phyloP scores from a whole-genome alignment of 2,797 vertebrate genomes.

The Eidolon dupreanum region DNA sequence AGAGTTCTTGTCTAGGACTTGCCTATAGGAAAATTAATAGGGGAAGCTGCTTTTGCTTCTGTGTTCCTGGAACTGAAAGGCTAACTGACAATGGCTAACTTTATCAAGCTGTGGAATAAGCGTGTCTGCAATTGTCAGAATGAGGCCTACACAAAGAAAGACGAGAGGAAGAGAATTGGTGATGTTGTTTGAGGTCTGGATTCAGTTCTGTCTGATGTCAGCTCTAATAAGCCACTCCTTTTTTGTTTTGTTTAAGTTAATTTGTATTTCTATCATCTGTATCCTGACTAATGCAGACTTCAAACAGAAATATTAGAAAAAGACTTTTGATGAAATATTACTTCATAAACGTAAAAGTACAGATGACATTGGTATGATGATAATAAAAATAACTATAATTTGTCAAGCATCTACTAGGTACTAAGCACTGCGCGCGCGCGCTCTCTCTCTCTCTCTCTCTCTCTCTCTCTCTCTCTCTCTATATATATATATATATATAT shows the following conservation, averaged over 20 bases:
- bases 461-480: too few species aligned
- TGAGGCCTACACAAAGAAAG: neutral
- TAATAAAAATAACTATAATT: neutral
- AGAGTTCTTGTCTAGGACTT: neutral
- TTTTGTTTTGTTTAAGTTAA: neutral
- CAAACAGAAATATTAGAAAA: conserved; percentile 14
- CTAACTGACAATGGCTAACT: neutral
- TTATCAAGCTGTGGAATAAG: neutral
- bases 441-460: too few species aligned
- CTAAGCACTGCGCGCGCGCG: neutral
- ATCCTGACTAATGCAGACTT: neutral
- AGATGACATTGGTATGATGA: neutral
- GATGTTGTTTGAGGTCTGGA: neutral
- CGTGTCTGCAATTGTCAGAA: neutral
- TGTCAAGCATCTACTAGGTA: neutral
- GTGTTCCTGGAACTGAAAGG: neutral
- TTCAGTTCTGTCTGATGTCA: neutral
- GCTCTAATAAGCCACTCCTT: neutral
- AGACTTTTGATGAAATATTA: neutral
- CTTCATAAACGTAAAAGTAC: neutral
- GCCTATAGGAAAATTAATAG: neutral
- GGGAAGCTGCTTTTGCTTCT: neutral
- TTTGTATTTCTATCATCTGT: conserved; percentile 10
- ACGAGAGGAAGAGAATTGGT: neutral
- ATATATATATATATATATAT: too few species aligned